Evolutionary conservation across 2,797 vertebrate species (phyloP).

Genomic region (Amblyopsis hoosieri): DNA sequence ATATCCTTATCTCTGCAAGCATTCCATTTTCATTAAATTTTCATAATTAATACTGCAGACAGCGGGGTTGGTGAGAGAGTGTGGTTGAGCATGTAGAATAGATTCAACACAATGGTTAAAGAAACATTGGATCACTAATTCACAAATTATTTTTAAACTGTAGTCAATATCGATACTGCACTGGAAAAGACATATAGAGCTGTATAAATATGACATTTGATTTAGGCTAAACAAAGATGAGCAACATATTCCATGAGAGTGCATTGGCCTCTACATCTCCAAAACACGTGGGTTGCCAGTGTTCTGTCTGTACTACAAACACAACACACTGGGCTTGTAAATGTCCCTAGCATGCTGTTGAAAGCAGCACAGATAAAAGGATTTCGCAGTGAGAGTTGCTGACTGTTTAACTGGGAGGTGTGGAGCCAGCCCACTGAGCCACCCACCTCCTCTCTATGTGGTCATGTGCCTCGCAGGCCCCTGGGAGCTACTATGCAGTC

Average conservation of each 20-base stretch:
- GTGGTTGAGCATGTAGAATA: constrained; percentile 10
- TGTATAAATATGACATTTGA: no score
- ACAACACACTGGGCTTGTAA: constrained; percentile 5
- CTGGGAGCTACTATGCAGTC: constrained; percentile 36
- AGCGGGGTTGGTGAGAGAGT: constrained; percentile 14
- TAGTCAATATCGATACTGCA: no score
- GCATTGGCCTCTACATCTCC: constrained; percentile 11
- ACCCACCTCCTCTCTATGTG: constrained; percentile 26
- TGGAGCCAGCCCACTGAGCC: constrained; percentile 28
- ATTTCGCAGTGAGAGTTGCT: constrained; percentile 38
- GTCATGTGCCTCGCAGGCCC: constrained; percentile 38
- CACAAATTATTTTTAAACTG: constrained; percentile 15
- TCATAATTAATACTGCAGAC: constrained; percentile 24
- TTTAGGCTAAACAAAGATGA: no score
- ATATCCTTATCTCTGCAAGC: constrained; percentile 44
- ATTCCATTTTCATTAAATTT: constrained; percentile 50
- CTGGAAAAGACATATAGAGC: no score
- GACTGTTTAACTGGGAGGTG: constrained; percentile 36
- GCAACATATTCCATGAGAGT: no score
- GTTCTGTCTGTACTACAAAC: constrained; percentile 14
- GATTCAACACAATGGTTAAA: constrained; percentile 1
- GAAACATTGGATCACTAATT: constrained; percentile 24
- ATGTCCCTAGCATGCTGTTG: constrained; percentile 7
- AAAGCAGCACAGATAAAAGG: constrained; percentile 32
- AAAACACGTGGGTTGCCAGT: constrained; percentile 32